Evolutionary conservation across 2,113 vertebrate species (phyloP).

Genomic region (Sphaerodactylus townsendi): DNA sequence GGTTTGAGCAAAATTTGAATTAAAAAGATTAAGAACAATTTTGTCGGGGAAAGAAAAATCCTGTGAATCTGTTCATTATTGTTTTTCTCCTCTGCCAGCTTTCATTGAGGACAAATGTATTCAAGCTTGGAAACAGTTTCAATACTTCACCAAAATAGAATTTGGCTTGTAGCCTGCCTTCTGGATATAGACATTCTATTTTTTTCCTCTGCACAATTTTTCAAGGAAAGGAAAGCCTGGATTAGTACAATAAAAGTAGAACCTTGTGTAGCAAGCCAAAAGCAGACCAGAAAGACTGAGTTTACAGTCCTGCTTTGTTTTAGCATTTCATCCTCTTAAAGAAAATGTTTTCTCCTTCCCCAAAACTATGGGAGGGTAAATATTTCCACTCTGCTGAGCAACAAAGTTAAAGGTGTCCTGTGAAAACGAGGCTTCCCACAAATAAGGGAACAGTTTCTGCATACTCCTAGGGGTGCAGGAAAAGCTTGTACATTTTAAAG

Average conservation of each 20-base stretch:
- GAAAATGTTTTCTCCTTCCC: too few species aligned
- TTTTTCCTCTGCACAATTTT: neutral
- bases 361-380: too few species aligned
- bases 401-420: too few species aligned
- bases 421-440: too few species aligned
- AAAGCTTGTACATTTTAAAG: too few species aligned
- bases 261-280: neutral
- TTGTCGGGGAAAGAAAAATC: constrained; percentile 25
- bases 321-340: too few species aligned
- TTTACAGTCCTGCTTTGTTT: neutral
- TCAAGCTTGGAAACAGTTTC: constrained; percentile 7
- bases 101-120: constrained; percentile 37
- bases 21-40: constrained; percentile 14
- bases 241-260: neutral
- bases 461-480: too few species aligned
- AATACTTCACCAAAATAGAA: constrained; percentile 4
- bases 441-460: too few species aligned
- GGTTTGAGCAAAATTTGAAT: constrained; percentile 38
- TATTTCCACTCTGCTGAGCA: too few species aligned
- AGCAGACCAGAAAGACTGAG: neutral
- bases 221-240: constrained; percentile 6
- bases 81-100: constrained; percentile 18
- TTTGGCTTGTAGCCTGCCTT: constrained; percentile 5
- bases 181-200: neutral
- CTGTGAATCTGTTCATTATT: constrained; percentile 16